Evolutionary conservation across 2,888 invertebrate species (phyloP).

Genomic region (Chesias legatella): DNA sequence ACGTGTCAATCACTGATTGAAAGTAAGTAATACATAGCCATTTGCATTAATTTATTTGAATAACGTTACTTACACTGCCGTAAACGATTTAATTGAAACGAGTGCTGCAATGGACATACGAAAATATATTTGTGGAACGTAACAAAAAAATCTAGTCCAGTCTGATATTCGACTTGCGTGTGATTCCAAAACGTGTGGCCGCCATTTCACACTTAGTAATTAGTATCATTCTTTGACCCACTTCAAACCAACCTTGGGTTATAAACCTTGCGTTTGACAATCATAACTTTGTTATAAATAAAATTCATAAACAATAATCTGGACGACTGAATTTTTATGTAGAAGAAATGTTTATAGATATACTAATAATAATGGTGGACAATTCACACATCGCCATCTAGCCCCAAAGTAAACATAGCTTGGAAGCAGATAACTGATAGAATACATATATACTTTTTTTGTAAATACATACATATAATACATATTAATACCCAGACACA

Average conservation of each 20-base stretch:
- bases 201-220: conserved; percentile 29
- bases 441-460: too few relatives aligned
- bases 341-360: too few relatives aligned
- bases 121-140: not conserved
- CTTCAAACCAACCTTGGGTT: conserved; percentile 23
- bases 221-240: conserved; percentile 39
- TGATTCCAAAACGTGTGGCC: not conserved
- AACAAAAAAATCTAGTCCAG: not conserved
- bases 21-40: too few relatives aligned
- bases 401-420: too few relatives aligned
- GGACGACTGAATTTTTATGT: too few relatives aligned
- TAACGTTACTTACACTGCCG: conserved; percentile 9
- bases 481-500: too few relatives aligned
- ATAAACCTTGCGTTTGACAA: conserved; percentile 27
- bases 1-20: too few relatives aligned
- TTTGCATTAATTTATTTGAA: conserved; percentile 7
- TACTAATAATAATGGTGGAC: too few relatives aligned
- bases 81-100: conserved; percentile 2
- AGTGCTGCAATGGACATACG: not conserved
- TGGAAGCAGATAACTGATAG: too few relatives aligned
- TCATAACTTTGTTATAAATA: conserved; percentile 5
- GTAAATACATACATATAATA: too few relatives aligned
- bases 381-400: too few relatives aligned
- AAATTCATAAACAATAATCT: not conserved
- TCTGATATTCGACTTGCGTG: not conserved